Evolutionary conservation across 2,888 invertebrate genomes (phyloP).

Genomic region (Pinctada fucata): DNA sequence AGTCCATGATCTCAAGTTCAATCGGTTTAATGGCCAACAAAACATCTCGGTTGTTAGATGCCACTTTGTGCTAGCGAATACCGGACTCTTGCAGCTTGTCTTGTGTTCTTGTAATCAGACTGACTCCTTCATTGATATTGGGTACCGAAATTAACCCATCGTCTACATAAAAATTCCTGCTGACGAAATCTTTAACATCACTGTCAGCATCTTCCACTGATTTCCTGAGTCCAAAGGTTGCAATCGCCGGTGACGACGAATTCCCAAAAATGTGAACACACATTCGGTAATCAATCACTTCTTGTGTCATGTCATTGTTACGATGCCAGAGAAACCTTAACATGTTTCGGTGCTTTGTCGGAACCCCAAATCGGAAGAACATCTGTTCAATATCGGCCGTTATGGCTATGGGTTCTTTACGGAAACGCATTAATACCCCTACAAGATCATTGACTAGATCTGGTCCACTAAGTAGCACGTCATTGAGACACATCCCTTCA

Average conservation of each 20-base stretch:
- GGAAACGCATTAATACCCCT: conserved; percentile 3
- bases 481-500: conserved; percentile 21
- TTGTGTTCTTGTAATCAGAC: conserved; percentile 7
- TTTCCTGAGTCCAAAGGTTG: conserved; percentile 24
- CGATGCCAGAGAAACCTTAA: neutral
- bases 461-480: conserved; percentile 4
- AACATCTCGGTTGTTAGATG: conserved; percentile 3
- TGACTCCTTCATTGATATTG: neutral
- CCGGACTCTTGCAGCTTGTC: conserved; percentile 1
- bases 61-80: neutral
- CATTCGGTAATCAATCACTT: conserved; percentile 22
- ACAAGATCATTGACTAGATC: conserved; percentile 1
- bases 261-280: conserved; percentile 37
- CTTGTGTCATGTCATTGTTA: neutral
- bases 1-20: conserved; percentile 10
- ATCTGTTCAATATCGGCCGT: neutral
- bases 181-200: neutral
- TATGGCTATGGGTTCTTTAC: neutral
- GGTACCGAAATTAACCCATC: neutral
- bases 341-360: neutral
- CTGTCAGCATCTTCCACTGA: neutral
- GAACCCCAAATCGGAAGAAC: neutral
- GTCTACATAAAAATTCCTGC: neutral
- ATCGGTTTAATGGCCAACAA: neutral
- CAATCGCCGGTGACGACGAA: conserved; percentile 16